Evolutionary conservation across 2,797 vertebrate genomes (phyloP).

Genomic region (Saxicola maurus): DNA sequence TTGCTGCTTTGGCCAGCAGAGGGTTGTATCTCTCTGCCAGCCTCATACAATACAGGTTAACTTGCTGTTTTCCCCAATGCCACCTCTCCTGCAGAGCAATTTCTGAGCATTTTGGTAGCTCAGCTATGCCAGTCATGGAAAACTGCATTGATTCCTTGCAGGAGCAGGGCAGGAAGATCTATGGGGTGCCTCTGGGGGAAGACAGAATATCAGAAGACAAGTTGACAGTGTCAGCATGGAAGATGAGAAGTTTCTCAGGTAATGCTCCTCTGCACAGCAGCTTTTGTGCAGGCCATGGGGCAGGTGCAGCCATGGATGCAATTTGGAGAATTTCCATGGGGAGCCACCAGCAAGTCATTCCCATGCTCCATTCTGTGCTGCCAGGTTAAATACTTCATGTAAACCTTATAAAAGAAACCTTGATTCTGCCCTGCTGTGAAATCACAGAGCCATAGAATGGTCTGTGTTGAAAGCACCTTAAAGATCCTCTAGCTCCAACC

Average conservation of each 20-base stretch:
- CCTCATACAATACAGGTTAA: not conserved
- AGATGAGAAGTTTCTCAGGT: not conserved
- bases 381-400: not conserved
- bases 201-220: not conserved
- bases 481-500: not conserved
- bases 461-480: not conserved
- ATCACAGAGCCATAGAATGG: not conserved
- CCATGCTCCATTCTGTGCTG: not conserved
- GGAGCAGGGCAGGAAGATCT: not conserved
- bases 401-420: not conserved
- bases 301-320: rapidly evolving
- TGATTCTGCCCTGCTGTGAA: not conserved
- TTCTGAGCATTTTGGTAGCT: not conserved
- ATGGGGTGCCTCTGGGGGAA: not conserved
- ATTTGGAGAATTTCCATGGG: not conserved
- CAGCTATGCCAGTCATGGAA: not conserved
- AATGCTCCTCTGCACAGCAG: not conserved
- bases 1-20: not conserved
- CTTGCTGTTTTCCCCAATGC: not conserved
- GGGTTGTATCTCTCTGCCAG: not conserved
- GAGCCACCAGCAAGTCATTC: not conserved
- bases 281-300: not conserved
- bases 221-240: not conserved
- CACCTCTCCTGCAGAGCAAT: not conserved
- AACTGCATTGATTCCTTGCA: not conserved